phyloP scores from a whole-genome alignment of 1,140 invertebrate genomes.

The Aphaenogaster rudis region DNA sequence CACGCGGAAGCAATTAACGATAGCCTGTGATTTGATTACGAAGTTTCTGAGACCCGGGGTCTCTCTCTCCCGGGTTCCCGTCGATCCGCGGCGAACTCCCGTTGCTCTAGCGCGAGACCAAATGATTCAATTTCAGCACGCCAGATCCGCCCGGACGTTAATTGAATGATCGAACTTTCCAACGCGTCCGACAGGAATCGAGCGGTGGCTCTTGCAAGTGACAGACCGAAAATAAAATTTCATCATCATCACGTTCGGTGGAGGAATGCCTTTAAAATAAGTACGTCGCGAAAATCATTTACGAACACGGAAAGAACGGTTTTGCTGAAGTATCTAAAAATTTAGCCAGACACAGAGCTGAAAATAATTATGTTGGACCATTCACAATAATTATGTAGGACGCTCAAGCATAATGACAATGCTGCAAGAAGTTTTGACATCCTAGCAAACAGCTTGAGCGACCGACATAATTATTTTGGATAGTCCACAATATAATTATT shows the following conservation, averaged over 20 bases:
- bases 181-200: constrained; percentile 54
- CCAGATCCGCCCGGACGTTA: constrained; percentile 72
- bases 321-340: too few relatives aligned
- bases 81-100: constrained; percentile 67
- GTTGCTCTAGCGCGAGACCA: constrained; percentile 58
- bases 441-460: too few relatives aligned
- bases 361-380: too few relatives aligned
- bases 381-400: too few relatives aligned
- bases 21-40: constrained; percentile 63
- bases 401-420: too few relatives aligned
- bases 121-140: constrained; percentile 77
- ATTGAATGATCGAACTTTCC: constrained; percentile 78
- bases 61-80: constrained; percentile 1
- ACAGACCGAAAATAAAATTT: constrained; percentile 58
- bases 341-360: too few relatives aligned
- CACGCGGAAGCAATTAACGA: constrained; percentile 63
- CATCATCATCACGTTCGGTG: constrained; percentile 21
- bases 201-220: constrained; percentile 25
- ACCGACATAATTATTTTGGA: too few relatives aligned
- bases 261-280: background rate
- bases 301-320: too few relatives aligned
- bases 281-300: background rate
- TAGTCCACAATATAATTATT: too few relatives aligned
- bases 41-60: constrained; percentile 59
- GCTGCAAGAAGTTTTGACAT: too few relatives aligned